Conservation (phyloP, 2,888 invertebrate genomes). For the Pycnomerus fuliginosus region DNA sequence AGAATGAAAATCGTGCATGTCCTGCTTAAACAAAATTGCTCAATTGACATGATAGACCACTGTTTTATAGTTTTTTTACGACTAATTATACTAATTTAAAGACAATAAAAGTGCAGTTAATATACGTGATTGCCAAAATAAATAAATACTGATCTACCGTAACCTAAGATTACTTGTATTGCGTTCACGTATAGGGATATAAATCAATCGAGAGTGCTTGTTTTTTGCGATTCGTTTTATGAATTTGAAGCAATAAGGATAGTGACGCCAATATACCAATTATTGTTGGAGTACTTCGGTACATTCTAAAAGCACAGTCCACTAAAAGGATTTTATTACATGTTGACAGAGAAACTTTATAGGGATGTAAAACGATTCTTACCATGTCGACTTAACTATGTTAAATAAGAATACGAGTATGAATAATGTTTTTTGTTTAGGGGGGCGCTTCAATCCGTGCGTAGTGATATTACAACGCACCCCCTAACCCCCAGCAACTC, state of each 20-base stretch:
- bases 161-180: constrained; percentile 8
- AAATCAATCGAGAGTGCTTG: constrained; percentile 9
- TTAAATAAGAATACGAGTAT: too few relatives aligned
- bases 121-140: constrained; percentile 35
- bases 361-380: constrained; percentile 28
- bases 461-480: too few relatives aligned
- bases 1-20: too few relatives aligned
- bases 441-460: too few relatives aligned
- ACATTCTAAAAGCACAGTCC: too few relatives aligned
- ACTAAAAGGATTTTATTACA: constrained; percentile 26
- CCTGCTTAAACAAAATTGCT: too few relatives aligned
- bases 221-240: constrained; percentile 9
- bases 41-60: constrained; percentile 5
- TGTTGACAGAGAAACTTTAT: constrained; percentile 29
- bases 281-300: too few relatives aligned
- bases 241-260: constrained; percentile 18
- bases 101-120: constrained; percentile 29
- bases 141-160: constrained; percentile 21
- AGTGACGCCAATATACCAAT: constrained; percentile 26
- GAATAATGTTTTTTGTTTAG: too few relatives aligned
- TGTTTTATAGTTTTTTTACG: constrained; percentile 29
- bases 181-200: constrained; percentile 3
- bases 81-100: constrained; percentile 37
- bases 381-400: constrained; percentile 20
- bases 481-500: too few relatives aligned